Evolutionary conservation across 2,888 invertebrate species (phyloP).

Genomic region (Neoscelio sp.): DNA sequence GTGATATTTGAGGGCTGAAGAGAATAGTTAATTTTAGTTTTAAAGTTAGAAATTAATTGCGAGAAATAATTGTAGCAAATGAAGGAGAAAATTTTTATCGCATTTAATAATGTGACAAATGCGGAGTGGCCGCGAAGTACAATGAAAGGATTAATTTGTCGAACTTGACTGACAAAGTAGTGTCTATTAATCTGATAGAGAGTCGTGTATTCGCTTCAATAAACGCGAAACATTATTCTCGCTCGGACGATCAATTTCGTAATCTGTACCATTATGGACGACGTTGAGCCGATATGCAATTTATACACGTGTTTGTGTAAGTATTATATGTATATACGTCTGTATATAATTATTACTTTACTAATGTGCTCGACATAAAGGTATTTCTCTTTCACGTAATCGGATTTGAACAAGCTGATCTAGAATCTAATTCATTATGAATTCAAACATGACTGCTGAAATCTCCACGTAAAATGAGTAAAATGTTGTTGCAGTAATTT

Average conservation of each 20-base stretch:
- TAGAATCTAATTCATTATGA: constrained; percentile 68
- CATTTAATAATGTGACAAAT: constrained; percentile 31
- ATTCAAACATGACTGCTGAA: constrained; percentile 66
- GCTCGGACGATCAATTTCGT: constrained; percentile 64
- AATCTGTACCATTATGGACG: constrained; percentile 65
- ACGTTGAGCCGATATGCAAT: constrained; percentile 63
- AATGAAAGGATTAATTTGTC: constrained; percentile 57
- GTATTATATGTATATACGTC: constrained; percentile 33
- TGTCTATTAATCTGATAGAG: constrained; percentile 62
- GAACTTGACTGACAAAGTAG: constrained; percentile 51
- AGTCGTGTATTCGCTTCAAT: constrained; percentile 57
- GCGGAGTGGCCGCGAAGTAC: constrained; percentile 18
- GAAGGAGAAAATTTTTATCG: constrained; percentile 34
- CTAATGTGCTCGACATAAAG: constrained; percentile 59
- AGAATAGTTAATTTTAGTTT: constrained; percentile 9
- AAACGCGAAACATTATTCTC: constrained; percentile 67
- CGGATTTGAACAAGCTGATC: constrained; percentile 70
- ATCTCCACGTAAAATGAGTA: constrained; percentile 49
- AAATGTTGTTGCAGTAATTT: constrained; percentile 36
- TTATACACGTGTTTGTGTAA: constrained; percentile 38
- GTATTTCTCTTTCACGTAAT: constrained; percentile 69
- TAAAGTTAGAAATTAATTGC: constrained; percentile 38
- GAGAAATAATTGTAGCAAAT: constrained; percentile 33
- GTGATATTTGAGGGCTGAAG: constrained; percentile 11
- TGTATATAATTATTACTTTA: constrained; percentile 63